A percentile compares a stretch with the other conserved stretches of the same genome.
phyloP scores from a whole-genome alignment of 2,113 vertebrate genomes.

The Microtus pennsylvanicus region DNA sequence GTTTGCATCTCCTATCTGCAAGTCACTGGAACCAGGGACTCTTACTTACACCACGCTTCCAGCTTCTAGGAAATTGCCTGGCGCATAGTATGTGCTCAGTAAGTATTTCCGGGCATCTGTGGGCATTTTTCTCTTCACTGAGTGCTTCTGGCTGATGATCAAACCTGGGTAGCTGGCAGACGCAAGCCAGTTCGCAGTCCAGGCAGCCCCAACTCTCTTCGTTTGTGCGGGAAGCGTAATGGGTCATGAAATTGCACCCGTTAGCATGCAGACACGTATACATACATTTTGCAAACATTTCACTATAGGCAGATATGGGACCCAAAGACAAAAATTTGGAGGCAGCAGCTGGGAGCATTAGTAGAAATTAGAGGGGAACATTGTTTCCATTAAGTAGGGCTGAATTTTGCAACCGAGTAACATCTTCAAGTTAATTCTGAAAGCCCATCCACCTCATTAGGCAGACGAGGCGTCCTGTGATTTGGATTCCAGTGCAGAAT shows the following conservation, averaged over 20 bases:
- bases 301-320: constrained; percentile 75
- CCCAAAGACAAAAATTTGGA: constrained; percentile 69
- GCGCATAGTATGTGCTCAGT: not conserved
- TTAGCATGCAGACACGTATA: constrained; percentile 69
- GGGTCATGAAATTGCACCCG: constrained; percentile 84
- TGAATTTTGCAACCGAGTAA: constrained; percentile 65
- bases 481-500: constrained; percentile 46
- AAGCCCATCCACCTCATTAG: constrained; percentile 71
- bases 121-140: constrained; percentile 1
- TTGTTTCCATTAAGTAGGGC: constrained; percentile 72
- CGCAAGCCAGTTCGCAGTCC: not conserved
- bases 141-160: not conserved
- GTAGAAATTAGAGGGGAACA: constrained; percentile 69
- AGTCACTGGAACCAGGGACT: not conserved
- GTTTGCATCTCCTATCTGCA: not conserved
- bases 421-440: constrained; percentile 71
- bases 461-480: constrained; percentile 62
- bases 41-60: not conserved
- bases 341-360: constrained; percentile 63
- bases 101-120: not conserved
- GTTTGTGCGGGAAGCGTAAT: constrained; percentile 81
- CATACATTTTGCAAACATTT: constrained; percentile 80
- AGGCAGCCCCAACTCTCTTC: not conserved
- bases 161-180: constrained; percentile 28
- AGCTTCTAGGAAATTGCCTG: not conserved